phyloP scores from a whole-genome alignment of 2,797 vertebrate genomes.

The Philypnodon macrostomus region DNA sequence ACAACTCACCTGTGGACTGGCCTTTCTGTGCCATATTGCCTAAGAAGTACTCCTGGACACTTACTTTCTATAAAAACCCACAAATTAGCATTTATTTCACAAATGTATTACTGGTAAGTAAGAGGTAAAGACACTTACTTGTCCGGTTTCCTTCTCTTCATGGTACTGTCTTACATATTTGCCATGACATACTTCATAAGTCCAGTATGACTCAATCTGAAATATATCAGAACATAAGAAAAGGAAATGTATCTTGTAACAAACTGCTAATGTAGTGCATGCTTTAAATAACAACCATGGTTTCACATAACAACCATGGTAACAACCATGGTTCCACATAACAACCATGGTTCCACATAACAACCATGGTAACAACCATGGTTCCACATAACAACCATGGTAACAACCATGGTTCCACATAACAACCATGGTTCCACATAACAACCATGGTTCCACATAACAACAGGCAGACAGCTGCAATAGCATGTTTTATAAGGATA shows the following conservation, averaged over 20 bases:
- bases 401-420: too few species aligned
- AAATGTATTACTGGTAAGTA: not conserved
- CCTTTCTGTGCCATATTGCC: conserved; percentile 77
- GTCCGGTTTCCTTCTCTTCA: conserved; percentile 95
- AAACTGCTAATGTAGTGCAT: not conserved
- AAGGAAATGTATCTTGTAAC: not conserved
- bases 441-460: too few species aligned
- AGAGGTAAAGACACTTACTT: conserved; percentile 75
- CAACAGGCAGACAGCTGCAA: too few species aligned
- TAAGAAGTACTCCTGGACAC: conserved; percentile 94
- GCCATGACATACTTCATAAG: conserved; percentile 96
- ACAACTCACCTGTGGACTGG: conserved; percentile 78
- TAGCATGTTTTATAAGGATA: too few species aligned
- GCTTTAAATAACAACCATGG: not conserved
- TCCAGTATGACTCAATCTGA: conserved; percentile 99
- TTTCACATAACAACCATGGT: too few species aligned
- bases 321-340: too few species aligned
- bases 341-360: too few species aligned
- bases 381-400: too few species aligned
- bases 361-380: too few species aligned
- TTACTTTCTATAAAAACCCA: conserved; percentile 82
- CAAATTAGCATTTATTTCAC: too few species aligned
- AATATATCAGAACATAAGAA: conserved; percentile 24
- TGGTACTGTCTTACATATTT: conserved; percentile 97
- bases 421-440: too few species aligned